These are phyloP conservation scores for Drosophila anomelani DNA, from an alignment of 2,888 invertebrate species.

Conservation along the genomic window DNA sequence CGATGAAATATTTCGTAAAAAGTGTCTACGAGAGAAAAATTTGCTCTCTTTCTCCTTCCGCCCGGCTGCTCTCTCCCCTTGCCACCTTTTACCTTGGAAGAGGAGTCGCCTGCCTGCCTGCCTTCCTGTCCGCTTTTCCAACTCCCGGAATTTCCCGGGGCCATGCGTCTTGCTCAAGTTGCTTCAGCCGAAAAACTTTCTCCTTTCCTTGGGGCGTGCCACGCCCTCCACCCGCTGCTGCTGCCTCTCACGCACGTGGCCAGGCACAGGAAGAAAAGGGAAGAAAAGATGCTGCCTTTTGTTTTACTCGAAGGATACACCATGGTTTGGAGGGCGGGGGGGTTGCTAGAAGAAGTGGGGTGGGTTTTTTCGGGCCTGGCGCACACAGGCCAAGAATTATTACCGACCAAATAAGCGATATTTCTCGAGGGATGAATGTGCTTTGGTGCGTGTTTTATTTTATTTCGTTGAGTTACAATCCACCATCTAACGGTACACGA, in stretches of 20 bases:
- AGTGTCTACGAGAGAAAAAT: slow-evolving; percentile 83
- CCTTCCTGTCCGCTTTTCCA: background rate
- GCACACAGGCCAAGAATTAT: slow-evolving; percentile 79
- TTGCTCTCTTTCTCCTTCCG: slow-evolving; percentile 54
- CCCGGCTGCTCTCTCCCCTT: slow-evolving; percentile 4
- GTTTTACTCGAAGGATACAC: slow-evolving; percentile 26
- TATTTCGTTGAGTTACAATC: slow-evolving; percentile 83
- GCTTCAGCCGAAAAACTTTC: slow-evolving; percentile 73
- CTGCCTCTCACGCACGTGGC: slow-evolving; percentile 69
- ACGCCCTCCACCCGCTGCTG: slow-evolving; percentile 48
- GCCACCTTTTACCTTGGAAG: slow-evolving; percentile 1
- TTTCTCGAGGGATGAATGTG: slow-evolving; percentile 84
- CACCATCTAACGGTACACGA: slow-evolving; percentile 69
- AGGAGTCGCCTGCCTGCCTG: background rate
- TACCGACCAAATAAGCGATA: slow-evolving; percentile 84
- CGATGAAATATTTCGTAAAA: slow-evolving; percentile 85
- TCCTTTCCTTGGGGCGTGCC: slow-evolving; percentile 81
- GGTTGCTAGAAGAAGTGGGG: slow-evolving; percentile 19
- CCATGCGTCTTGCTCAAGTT: slow-evolving; percentile 59
- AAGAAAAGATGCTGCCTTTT: slow-evolving; percentile 63
- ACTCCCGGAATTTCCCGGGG: slow-evolving; percentile 37
- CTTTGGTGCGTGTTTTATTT: slow-evolving; percentile 84
- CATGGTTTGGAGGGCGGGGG: slow-evolving; percentile 12
- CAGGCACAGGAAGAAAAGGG: slow-evolving; percentile 26
- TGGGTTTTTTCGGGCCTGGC: slow-evolving; percentile 57